Evolutionary conservation across 2,888 invertebrate genomes (phyloP).

Genomic region (Eudemis profundana): DNA sequence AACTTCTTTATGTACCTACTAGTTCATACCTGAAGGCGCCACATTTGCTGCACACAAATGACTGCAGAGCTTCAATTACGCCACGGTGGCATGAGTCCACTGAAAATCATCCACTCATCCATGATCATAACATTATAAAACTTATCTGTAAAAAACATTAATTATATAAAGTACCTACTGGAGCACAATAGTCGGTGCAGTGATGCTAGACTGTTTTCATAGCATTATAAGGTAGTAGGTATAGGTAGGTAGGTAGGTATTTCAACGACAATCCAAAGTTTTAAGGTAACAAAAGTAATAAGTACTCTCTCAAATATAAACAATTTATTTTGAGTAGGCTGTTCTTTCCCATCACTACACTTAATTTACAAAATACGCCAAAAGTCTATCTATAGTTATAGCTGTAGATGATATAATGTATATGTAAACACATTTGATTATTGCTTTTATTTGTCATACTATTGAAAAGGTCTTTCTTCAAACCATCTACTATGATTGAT

Average conservation of each 20-base stretch:
- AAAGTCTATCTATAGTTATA: constrained; percentile 33
- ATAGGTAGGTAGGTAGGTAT: neutral
- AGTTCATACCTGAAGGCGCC: constrained; percentile 13
- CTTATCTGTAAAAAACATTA: constrained; percentile 23
- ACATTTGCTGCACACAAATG: constrained; percentile 6
- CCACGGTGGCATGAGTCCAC: constrained; percentile 44
- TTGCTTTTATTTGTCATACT: constrained; percentile 32
- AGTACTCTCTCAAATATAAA: constrained; percentile 44
- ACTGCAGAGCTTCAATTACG: constrained; percentile 16
- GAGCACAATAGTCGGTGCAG: neutral
- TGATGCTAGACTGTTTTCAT: neutral
- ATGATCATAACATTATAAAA: constrained; percentile 46
- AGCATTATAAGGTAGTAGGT: no score
- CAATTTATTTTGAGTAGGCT: constrained; percentile 44
- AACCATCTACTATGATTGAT: neutral
- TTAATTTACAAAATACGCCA: constrained; percentile 42
- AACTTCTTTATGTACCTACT: neutral
- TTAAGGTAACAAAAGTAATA: constrained; percentile 39
- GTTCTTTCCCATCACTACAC: constrained; percentile 38
- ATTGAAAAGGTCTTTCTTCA: constrained; percentile 13
- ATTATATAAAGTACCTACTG: neutral
- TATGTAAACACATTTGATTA: constrained; percentile 21
- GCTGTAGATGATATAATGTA: constrained; percentile 13
- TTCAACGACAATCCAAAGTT: neutral
- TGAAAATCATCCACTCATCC: constrained; percentile 66